Base-by-base conservation (phyloP, 2,113 vertebrate genomes). In the Mesitornis unicolor region DNA sequence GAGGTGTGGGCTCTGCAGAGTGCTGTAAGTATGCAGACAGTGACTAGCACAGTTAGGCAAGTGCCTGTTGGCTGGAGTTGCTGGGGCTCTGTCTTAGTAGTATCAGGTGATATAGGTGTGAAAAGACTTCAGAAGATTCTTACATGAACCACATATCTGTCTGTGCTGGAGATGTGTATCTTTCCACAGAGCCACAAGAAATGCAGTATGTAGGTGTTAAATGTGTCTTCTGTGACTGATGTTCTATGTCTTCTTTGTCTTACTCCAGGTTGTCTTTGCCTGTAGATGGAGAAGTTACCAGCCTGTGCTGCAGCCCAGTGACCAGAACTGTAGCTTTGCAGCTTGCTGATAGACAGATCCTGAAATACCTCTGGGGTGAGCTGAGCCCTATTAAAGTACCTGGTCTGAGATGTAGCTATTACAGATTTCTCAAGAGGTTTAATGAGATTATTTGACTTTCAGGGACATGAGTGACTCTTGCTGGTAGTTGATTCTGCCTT, bases 331-430 rank as follows among this genome's bases (percentile, higher is more conserved):
- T 99, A 85, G 99, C 98, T 21, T 64, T 99, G 25, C 99, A 99
- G 93, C 97, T 99, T 94, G 97, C 98, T 90, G 97, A 98, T 68
- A 98, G 99, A 56, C 98, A 88, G 70, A 97, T 99, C 86, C 93
- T 98, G 87, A 99, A 98, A 90, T 98, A 99, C 74, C 56, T 98
- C 31, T 99, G 99, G 98, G 99, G 99, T 99, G 87, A 98, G 95
- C 40, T 71, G 70, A n/a, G 22, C 6, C 33, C 3, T 78, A 1
- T 48, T 57, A 25, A 76, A 59, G 21, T 45, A 50, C 7, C 15
- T 81, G 9, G 13, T 47, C 13, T 78, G 69, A n/a, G 33, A 0
- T 29, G 11, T 59, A 61, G 29, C 64, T 59, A 31, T 28, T 73
- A 28, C 5, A 22, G 45, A 38, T 43, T 82, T 92, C 28, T 86